Evolutionary conservation across 2,797 vertebrate species (phyloP), one percentile per base, ranked within the genome.

Genomic region (Chromobotia macracanthus): DNA sequence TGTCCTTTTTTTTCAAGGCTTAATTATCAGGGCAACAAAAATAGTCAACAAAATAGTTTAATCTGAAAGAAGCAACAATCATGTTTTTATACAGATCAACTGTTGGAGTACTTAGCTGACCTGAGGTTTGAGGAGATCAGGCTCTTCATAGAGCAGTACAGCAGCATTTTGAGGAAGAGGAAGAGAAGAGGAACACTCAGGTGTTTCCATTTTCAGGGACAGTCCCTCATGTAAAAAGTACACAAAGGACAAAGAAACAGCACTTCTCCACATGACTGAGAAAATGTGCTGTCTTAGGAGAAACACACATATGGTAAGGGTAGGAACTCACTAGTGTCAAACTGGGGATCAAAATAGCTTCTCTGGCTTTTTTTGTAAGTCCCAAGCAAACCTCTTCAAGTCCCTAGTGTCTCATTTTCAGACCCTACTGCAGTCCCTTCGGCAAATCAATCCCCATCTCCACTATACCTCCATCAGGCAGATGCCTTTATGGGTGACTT

Each of bases 401-500:
- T 60, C 56, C 23, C 56, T 23, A 60, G 56, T 15, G 56, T 60
- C 56, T 28, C 12, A 60, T 1, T 60, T 60, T 25, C 21, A 16
- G 5, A 16, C 23, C 31, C 48, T 58, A 50, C 46, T 63, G 25
- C 50, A 21, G 61, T 55, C 19, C 23, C 28, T 67, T 56, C 21
- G 38, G 18, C 56, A 21, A 38, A 38, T 63, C 61, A 46, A 44
- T 44, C 38, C 65, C 41, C 25, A 56, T 28, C 51, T 56, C 58
- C 28, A 50, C 58, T 48, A 76, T 23, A 35, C 61, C 51, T 48
- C 56, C n/a, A 18, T 46, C 13, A 72, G 61, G 72, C 48, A 67
- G 76, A 73, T 75, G 55, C 28, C 71, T 44, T 77, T 25, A 80
- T 82, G 55, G 80, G 76, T 66, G 74, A 78, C 55, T 69, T 82